phyloP scores from a whole-genome alignment of 2,888 invertebrate species.

The Cancer borealis region DNA sequence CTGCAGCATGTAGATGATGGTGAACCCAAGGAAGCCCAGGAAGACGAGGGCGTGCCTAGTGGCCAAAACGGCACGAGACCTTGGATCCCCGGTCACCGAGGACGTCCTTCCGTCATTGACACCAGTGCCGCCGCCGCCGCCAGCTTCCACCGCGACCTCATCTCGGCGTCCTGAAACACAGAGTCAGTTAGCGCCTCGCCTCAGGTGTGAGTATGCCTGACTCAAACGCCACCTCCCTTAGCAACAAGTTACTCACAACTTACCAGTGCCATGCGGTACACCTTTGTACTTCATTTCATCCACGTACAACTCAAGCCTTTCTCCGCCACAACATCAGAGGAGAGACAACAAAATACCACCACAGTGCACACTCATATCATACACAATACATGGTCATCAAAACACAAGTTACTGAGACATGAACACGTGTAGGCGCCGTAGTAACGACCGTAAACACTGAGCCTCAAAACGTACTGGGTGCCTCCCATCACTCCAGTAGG shows the following conservation, averaged over 20 bases:
- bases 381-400: not conserved
- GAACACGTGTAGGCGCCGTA: not conserved
- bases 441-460: not conserved
- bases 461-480: not conserved
- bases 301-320: not conserved
- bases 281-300: not conserved
- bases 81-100: constrained; percentile 32
- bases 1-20: constrained; percentile 77
- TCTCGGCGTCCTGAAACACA: constrained; percentile 42
- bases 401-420: not conserved
- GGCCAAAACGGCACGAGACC: constrained; percentile 41
- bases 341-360: not conserved
- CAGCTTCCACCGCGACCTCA: constrained; percentile 46
- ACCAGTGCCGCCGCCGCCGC: not conserved
- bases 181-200: not conserved
- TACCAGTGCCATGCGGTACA: not conserved
- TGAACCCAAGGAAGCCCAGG: constrained; percentile 75
- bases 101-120: not conserved
- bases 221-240: not conserved
- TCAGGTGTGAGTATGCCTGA: not conserved
- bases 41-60: constrained; percentile 74
- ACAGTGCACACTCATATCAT: not conserved
- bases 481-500: not conserved
- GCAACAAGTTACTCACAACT: not conserved
- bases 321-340: not conserved